phyloP scores from a whole-genome alignment of 2,113 vertebrate species.

The Osmerus eperlanus region DNA sequence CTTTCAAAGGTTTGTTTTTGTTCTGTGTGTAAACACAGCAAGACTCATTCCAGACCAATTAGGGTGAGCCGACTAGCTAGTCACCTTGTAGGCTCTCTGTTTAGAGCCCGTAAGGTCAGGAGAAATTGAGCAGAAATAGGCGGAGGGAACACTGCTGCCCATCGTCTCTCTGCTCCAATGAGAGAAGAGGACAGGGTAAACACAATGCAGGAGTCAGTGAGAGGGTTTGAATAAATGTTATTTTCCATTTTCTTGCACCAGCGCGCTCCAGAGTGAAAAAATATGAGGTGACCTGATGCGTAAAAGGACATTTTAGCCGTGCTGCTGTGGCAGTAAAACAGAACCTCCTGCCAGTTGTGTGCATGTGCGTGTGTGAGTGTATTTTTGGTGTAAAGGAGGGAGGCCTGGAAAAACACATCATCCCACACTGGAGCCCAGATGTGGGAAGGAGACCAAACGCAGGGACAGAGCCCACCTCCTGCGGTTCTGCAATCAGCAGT shows the following conservation, averaged over 20 bases:
- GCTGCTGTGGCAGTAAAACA: background rate
- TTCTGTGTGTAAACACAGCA: background rate
- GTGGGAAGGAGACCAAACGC: slow-evolving; percentile 5
- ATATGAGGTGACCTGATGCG: slow-evolving; percentile 23
- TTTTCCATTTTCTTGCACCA: slow-evolving; percentile 42
- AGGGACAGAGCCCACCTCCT: slow-evolving; percentile 6
- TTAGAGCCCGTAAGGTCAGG: slow-evolving; percentile 1
- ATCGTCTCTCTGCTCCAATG: slow-evolving; percentile 14
- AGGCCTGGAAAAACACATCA: slow-evolving; percentile 9
- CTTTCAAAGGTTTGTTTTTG: background rate
- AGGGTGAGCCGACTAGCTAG: background rate
- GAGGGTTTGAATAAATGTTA: slow-evolving; percentile 30
- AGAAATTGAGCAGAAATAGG: slow-evolving; percentile 4
- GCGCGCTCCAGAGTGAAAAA: slow-evolving; percentile 29
- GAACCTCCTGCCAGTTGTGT: background rate
- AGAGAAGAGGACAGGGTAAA: slow-evolving; percentile 11
- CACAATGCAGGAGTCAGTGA: slow-evolving; percentile 13
- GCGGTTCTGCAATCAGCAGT: slow-evolving; percentile 18
- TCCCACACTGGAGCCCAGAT: background rate
- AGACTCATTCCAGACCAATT: slow-evolving; percentile 30
- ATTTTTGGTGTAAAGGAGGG: background rate
- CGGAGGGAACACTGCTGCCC: slow-evolving; percentile 8
- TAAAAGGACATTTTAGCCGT: slow-evolving; percentile 16
- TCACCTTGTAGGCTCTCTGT: slow-evolving; percentile 11
- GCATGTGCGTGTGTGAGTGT: no score